A percentile compares a stretch with the other conserved stretches of the same genome.
Conservation (phyloP, 2,888 invertebrate genomes). For the Drosophila longiperda region DNA sequence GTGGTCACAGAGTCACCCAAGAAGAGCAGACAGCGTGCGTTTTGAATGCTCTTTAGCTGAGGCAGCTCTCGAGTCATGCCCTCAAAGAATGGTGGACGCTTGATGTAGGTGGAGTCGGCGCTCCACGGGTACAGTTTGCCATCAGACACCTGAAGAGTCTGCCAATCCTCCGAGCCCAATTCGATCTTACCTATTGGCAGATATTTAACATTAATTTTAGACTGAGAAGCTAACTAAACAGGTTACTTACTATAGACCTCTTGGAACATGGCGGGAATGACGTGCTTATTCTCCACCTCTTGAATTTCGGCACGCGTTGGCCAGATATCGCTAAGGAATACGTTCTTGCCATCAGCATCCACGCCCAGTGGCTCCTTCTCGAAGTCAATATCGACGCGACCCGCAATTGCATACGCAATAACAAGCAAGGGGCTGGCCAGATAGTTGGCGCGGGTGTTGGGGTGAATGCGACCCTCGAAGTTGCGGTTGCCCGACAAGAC, state of each 20-base stretch:
- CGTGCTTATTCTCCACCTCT: conserved; percentile 92
- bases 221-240: background rate
- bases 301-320: conserved; percentile 96
- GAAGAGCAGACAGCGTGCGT: conserved; percentile 93
- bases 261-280: conserved; percentile 98
- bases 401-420: conserved; percentile 98
- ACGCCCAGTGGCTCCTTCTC: conserved; percentile 92
- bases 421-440: conserved; percentile 98
- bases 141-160: conserved; percentile 90
- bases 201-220: background rate
- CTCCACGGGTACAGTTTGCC: conserved; percentile 97
- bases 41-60: conserved; percentile 87
- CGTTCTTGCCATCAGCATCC: conserved; percentile 89
- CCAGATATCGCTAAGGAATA: conserved; percentile 98
- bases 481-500: conserved; percentile 99
- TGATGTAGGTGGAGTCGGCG: conserved; percentile 95
- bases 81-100: conserved; percentile 97
- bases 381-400: conserved; percentile 97
- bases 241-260: conserved; percentile 87
- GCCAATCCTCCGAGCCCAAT: conserved; percentile 94
- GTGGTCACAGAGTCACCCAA: conserved; percentile 99
- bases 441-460: conserved; percentile 98
- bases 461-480: conserved; percentile 99
- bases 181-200: conserved; percentile 89
- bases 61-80: conserved; percentile 89